Conservation (phyloP, 2,797 vertebrate genomes). For the Cossypha niveicapilla region DNA sequence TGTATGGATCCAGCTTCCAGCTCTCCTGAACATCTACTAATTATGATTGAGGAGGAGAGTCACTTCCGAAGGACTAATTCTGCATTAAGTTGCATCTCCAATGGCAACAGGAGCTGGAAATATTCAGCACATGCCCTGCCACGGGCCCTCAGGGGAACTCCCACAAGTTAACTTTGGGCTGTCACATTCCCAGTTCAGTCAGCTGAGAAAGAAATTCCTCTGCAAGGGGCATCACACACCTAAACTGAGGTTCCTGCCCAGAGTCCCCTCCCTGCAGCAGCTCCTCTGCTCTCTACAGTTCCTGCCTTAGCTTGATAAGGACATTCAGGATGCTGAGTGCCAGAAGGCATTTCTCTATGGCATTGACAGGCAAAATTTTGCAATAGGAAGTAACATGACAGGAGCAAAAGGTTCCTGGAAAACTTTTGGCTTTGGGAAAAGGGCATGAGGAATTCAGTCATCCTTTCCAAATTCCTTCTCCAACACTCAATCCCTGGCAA, state of each 20-base stretch:
- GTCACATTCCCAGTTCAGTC: not conserved
- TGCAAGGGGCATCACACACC: not conserved
- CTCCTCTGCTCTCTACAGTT: not conserved
- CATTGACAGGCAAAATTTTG: not conserved
- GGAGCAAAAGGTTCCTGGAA: slow-evolving; percentile 1
- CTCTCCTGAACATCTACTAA: slow-evolving; percentile 20
- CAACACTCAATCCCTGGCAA: slow-evolving; percentile 32
- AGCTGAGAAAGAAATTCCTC: not conserved
- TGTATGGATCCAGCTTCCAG: slow-evolving; percentile 29
- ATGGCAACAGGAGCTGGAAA: slow-evolving; percentile 20
- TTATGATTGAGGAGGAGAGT: slow-evolving; percentile 17
- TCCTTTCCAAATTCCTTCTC: slow-evolving; percentile 34
- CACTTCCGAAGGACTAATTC: slow-evolving; percentile 27
- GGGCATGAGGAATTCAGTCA: slow-evolving; percentile 44
- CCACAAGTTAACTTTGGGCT: not conserved
- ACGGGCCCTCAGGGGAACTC: not conserved
- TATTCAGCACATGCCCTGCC: not conserved
- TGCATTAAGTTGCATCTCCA: slow-evolving; percentile 22
- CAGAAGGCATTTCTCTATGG: not conserved
- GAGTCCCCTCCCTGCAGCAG: not conserved
- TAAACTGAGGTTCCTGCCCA: not conserved
- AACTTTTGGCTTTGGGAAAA: not conserved
- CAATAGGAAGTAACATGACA: not conserved
- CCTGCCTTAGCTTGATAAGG: not conserved
- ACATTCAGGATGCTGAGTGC: not conserved